phyloP scores from a whole-genome alignment of 2,113 vertebrate species.

The Bujurquina vittata region DNA sequence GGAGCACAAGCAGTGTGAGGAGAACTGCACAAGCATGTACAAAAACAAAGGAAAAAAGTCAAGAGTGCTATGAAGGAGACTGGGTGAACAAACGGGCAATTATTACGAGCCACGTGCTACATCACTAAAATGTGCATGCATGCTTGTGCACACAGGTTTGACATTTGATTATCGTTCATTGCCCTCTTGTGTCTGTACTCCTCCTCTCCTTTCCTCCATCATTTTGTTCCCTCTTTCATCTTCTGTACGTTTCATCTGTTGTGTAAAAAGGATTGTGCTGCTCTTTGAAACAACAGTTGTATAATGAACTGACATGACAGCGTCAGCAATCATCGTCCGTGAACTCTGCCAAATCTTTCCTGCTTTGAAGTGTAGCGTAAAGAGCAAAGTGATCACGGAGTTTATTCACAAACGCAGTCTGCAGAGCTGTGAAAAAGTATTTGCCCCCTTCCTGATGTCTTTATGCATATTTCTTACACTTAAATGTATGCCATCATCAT shows the following conservation, averaged over 20 bases:
- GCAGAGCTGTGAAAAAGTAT: not conserved
- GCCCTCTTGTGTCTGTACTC: conserved; percentile 1
- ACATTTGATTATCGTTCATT: conserved; percentile 38
- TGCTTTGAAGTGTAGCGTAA: not conserved
- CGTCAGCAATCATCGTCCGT: conserved; percentile 9
- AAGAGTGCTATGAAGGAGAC: not conserved
- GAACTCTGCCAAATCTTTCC: not conserved
- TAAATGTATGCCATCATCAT: not conserved
- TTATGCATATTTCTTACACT: not conserved
- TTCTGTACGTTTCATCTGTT: conserved; percentile 12
- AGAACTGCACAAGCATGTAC: not conserved
- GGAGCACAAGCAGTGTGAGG: not conserved
- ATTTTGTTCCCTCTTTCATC: conserved; percentile 39
- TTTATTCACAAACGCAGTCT: not conserved
- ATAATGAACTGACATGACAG: conserved; percentile 43
- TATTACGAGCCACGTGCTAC: not conserved
- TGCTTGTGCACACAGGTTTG: conserved; percentile 6
- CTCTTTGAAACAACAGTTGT: conserved; percentile 41
- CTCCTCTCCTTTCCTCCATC: not conserved
- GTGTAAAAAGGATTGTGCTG: not conserved
- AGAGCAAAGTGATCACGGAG: conserved; percentile 7
- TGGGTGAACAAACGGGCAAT: not conserved
- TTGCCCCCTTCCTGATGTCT: not conserved
- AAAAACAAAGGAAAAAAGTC: not conserved
- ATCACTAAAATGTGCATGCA: not conserved